Evolutionary conservation across 2,797 vertebrate species (phyloP).

Genomic region (Hydrophis major): DNA sequence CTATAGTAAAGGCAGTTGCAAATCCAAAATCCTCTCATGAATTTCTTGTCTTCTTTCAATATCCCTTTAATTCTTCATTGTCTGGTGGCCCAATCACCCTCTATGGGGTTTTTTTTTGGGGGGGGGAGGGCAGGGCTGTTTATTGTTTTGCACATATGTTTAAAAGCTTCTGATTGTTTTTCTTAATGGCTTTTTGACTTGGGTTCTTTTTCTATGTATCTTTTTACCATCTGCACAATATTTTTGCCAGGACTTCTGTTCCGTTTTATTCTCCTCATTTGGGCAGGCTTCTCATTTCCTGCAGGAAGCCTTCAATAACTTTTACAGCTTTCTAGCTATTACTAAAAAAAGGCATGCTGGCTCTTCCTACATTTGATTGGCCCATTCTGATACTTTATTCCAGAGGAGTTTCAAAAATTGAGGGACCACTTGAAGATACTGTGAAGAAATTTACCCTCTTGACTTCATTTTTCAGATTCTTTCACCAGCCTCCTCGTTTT

Average conservation of each 20-base stretch:
- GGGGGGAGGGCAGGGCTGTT: neutral
- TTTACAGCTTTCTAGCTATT: neutral
- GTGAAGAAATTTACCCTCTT: neutral
- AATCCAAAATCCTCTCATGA: neutral
- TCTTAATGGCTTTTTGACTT: neutral
- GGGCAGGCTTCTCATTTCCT: neutral
- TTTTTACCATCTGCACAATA: neutral
- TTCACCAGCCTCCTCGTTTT: neutral
- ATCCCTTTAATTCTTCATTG: neutral
- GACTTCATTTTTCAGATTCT: neutral
- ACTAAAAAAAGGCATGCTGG: neutral
- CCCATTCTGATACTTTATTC: neutral
- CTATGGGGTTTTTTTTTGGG: neutral
- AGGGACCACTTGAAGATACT: neutral
- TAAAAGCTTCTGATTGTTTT: neutral
- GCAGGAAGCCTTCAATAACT: neutral
- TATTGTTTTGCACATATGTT: neutral
- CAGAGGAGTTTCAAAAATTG: neutral
- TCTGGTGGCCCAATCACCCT: neutral
- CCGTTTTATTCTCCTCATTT: neutral
- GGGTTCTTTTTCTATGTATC: neutral
- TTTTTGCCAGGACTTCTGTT: neutral
- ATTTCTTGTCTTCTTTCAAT: neutral
- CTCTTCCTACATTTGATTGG: neutral
- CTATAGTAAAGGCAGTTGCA: neutral